Evolutionary conservation across 2,113 vertebrate species (phyloP), one percentile per base, ranked within the genome.

Genomic region (Psittacus erithacus): DNA sequence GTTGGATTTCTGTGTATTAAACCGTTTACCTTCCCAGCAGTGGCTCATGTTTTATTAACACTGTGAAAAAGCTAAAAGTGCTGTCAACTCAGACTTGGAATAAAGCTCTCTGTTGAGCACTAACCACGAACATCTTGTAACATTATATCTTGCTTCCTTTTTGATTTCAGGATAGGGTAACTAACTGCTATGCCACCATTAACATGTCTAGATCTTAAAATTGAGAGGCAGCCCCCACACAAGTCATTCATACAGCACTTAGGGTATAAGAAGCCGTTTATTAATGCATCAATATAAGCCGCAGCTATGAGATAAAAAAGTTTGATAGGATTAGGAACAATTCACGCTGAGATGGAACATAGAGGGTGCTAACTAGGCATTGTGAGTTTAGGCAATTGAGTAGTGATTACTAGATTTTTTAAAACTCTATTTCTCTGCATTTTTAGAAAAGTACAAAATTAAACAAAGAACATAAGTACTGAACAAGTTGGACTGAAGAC

Each of bases 281-380:
- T 97, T 95, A 95, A 96, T 93, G 93, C 35, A 94, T 44, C 49
- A 95, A 64, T 95, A 90, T 90, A 95, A 89, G 92, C 86, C 95
- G 85, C 82, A 91, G n/a, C 28, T 89, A 86, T 39, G 35, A 97
- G 93, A 93, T 91, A 90, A 97, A 96, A 96, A 73, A 92, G 44
- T 94, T 86, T 96, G 91, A 95, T 84, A 91, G 85, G 49, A 57
- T 86, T 95, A 52, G 25, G 29, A 88, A 53, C 20, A 87, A 64
- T 95, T 95, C 55, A 82, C 46, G 75, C 63, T 92, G 85, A 97
- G 88, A 84, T 86, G 90, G 77, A 96, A 79, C 88, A 89, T 6
- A 70, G 73, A 89, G 71, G 95, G 82, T 74, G 78, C 91, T 97
- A 96, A 95, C 95, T 93, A 96, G 94, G 70, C 78, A 94, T 93